Conservation (phyloP, 2,113 vertebrate genomes). For the Carassius carassius region DNA sequence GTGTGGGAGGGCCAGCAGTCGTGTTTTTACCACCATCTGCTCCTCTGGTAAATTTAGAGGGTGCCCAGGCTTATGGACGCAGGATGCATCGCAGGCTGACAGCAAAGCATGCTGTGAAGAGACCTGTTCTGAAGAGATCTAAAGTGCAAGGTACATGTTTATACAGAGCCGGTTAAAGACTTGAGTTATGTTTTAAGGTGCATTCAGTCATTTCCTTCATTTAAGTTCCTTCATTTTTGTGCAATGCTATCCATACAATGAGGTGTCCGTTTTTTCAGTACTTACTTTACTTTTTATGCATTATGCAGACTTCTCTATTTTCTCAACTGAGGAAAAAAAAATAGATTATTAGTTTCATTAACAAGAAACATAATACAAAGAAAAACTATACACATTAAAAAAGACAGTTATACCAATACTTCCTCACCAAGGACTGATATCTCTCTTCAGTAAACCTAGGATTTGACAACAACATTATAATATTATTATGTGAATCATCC, state of each 20-base stretch:
- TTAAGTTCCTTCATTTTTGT: neutral
- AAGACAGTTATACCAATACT: too few relatives aligned
- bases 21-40: conserved; percentile 77
- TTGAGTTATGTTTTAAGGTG: neutral
- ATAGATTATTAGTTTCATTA: too few relatives aligned
- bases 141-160: conserved; percentile 64
- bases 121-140: conserved; percentile 68
- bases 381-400: too few relatives aligned
- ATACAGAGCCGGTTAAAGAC: conserved; percentile 53
- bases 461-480: too few relatives aligned
- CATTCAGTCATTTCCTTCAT: neutral
- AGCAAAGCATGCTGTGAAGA: conserved; percentile 73
- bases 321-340: too few relatives aligned
- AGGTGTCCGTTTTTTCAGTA: neutral
- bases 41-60: conserved; percentile 72
- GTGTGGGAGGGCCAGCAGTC: conserved; percentile 67
- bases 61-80: conserved; percentile 65
- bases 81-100: conserved; percentile 65
- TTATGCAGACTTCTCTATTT: too few relatives aligned
- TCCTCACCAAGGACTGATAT: too few relatives aligned
- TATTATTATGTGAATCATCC: too few relatives aligned
- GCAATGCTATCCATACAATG: neutral
- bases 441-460: too few relatives aligned
- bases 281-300: too few relatives aligned
- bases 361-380: too few relatives aligned